Base-by-base conservation (phyloP, 1,140 invertebrate species). In the Leptinotarsa defecta region DNA sequence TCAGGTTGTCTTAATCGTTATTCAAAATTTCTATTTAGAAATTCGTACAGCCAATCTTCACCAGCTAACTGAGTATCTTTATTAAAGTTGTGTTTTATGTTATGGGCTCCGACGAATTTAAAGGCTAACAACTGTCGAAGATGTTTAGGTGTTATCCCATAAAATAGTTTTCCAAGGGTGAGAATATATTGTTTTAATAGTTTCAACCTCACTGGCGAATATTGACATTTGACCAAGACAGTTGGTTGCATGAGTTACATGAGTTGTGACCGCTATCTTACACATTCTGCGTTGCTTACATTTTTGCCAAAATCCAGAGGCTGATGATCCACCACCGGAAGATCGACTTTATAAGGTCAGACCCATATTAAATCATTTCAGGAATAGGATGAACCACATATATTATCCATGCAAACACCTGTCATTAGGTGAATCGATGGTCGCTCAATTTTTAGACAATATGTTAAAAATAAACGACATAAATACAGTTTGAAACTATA, bases 241-340 rank as follows among this genome's bases (percentile, higher is more conserved):
- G 49, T 52, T 52, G 49, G 13, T 52, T 17, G n/a, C n/a, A n/a
- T n/a, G n/a, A n/a, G n/a, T n/a, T n/a, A n/a, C n/a, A n/a, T n/a
- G n/a, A n/a, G n/a, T n/a, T n/a, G n/a, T n/a, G n/a, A n/a, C n/a
- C n/a, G n/a, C n/a, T n/a, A n/a, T n/a, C n/a, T n/a, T n/a, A n/a
- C n/a, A n/a, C n/a, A n/a, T n/a, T n/a, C n/a, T n/a, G n/a, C n/a
- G n/a, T n/a, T n/a, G n/a, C n/a, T n/a, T n/a, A n/a, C n/a, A n/a
- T n/a, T n/a, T n/a, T n/a, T n/a, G n/a, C n/a, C n/a, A n/a, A n/a
- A 22, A 2, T 22, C 2, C 2, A 1, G 2, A 22, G 2, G 2
- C 2, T 22, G 2, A 22, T 22, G 22, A 22, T 22, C 22, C 2
- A 1, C 2, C 1, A 2, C 22, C 2, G 22, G 22, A 22, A 22